Conservation (phyloP, 2,113 vertebrate genomes). For the Tupaia chinensis region DNA sequence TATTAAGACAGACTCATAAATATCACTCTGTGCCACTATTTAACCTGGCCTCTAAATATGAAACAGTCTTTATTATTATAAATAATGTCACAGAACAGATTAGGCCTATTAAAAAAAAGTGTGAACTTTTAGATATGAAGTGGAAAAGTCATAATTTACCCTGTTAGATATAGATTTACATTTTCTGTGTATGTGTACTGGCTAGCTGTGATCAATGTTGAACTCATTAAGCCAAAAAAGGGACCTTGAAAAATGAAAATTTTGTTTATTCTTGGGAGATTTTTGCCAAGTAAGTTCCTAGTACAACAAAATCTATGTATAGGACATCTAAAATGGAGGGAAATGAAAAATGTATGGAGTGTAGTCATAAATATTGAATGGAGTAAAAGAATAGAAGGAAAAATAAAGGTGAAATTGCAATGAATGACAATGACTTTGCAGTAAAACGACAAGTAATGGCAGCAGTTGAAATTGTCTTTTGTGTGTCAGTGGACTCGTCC, state of each 20-base stretch:
- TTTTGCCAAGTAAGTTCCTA: constrained; percentile 87
- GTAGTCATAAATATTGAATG: neutral
- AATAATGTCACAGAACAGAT: neutral
- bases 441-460: neutral
- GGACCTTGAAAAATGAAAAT: constrained; percentile 85
- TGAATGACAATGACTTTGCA: neutral
- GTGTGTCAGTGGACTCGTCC: neutral
- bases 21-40: neutral
- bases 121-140: constrained; percentile 66
- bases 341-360: neutral
- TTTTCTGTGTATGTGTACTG: constrained; percentile 90
- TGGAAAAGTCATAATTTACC: constrained; percentile 87
- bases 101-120: constrained; percentile 67
- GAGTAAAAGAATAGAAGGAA: neutral
- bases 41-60: neutral
- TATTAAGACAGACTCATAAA: neutral
- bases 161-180: constrained; percentile 88
- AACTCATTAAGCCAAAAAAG: constrained; percentile 88
- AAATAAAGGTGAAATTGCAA: neutral
- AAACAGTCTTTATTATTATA: constrained; percentile 40
- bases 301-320: constrained; percentile 89
- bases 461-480: neutral
- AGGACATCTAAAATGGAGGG: constrained; percentile 88
- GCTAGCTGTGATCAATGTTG: constrained; percentile 88
- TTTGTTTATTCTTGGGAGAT: constrained; percentile 88